Evolutionary conservation across 2,113 vertebrate genomes (phyloP).

Genomic region (Carassius gibelio): DNA sequence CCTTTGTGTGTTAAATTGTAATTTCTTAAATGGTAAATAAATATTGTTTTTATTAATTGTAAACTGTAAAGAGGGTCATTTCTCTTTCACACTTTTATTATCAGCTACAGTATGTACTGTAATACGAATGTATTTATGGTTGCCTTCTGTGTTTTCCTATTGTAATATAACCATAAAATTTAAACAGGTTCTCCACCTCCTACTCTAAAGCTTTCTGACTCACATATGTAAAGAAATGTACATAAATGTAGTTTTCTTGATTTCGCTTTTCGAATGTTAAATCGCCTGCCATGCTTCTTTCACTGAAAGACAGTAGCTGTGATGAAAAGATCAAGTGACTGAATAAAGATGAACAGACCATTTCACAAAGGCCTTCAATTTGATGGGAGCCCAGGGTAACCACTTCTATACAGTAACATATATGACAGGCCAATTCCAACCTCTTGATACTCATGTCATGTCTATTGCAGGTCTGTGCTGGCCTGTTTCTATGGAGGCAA

Average conservation of each 20-base stretch:
- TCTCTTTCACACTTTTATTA: background rate
- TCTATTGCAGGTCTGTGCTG: background rate
- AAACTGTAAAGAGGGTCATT: too few relatives aligned
- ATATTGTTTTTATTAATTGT: too few relatives aligned
- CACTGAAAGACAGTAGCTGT: background rate
- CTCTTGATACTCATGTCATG: background rate
- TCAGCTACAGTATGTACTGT: background rate
- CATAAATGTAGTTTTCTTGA: background rate
- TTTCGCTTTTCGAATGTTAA: background rate
- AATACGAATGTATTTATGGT: background rate
- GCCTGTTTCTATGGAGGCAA: background rate
- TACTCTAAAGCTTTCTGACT: background rate
- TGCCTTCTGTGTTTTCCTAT: background rate
- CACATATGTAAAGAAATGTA: background rate
- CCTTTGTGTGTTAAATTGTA: too few relatives aligned
- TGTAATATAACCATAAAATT: background rate
- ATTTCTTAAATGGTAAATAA: too few relatives aligned
- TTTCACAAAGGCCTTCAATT: background rate
- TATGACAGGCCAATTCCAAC: background rate
- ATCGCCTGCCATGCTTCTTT: background rate
- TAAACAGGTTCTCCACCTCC: background rate
- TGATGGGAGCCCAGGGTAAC: background rate
- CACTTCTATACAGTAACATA: background rate
- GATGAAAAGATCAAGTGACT: background rate
- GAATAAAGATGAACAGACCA: background rate